These are phyloP conservation scores for Xenus cinereus DNA, from an alignment of 2,113 vertebrate genomes.

Conservation along the genomic window DNA sequence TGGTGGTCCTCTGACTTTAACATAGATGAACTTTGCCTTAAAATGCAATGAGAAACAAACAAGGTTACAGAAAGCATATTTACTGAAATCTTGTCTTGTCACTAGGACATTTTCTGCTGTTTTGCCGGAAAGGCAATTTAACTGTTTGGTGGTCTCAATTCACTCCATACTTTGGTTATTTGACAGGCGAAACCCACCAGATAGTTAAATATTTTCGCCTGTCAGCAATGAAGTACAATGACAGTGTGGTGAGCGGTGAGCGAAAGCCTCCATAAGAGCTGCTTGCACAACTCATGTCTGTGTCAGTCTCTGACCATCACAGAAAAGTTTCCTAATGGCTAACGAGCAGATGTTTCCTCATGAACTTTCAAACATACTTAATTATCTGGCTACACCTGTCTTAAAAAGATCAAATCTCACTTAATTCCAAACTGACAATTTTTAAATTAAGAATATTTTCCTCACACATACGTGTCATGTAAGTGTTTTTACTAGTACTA, in stretches of 20 bases:
- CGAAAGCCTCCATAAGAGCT: background rate
- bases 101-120: background rate
- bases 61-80: background rate
- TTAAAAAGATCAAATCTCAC: background rate
- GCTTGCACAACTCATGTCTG: background rate
- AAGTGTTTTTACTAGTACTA: background rate
- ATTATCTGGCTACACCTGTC: background rate
- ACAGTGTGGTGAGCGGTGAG: background rate
- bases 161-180: background rate
- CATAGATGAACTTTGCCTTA: background rate
- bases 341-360: background rate
- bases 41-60: background rate
- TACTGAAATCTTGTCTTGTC: background rate
- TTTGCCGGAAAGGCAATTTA: background rate
- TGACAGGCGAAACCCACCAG: background rate
- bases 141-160: background rate
- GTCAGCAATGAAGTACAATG: background rate
- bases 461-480: rapidly evolving
- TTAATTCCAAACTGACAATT: background rate
- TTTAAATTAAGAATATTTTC: background rate
- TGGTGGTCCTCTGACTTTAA: background rate
- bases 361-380: background rate
- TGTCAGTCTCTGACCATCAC: background rate
- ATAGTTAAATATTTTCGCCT: background rate
- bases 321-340: background rate